These are phyloP conservation scores for Drosophila burlai DNA, from an alignment of 1,140 invertebrate species.

Conservation along the genomic window DNA sequence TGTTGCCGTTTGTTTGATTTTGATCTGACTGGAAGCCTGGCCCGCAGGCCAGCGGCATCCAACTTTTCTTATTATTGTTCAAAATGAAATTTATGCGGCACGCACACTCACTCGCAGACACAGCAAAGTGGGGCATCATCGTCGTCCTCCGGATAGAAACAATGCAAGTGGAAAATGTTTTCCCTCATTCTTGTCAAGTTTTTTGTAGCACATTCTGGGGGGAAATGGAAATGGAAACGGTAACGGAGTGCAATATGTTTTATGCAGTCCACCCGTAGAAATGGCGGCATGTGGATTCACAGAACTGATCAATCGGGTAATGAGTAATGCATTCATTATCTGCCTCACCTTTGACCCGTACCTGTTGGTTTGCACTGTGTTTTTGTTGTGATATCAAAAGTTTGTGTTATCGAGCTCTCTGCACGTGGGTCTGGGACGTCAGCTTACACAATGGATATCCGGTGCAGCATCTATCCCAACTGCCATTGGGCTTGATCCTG, in stretches of 20 bases:
- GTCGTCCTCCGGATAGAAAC: constrained; percentile 49
- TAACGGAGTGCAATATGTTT: constrained; percentile 14
- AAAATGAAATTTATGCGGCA: constrained; percentile 64
- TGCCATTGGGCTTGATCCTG: constrained; percentile 40
- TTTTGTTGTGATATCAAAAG: constrained; percentile 5
- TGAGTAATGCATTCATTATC: constrained; percentile 18
- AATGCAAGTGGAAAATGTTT: constrained; percentile 62
- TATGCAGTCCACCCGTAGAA: neutral
- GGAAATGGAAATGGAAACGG: constrained; percentile 14
- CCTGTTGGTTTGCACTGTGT: constrained; percentile 1
- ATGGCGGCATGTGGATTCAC: neutral
- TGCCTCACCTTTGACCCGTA: constrained; percentile 20
- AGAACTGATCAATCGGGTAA: constrained; percentile 7
- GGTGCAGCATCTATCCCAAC: constrained; percentile 34
- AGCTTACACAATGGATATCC: constrained; percentile 22
- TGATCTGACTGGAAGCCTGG: constrained; percentile 55
- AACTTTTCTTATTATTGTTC: constrained; percentile 80
- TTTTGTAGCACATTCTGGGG: constrained; percentile 21
- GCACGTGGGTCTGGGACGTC: constrained; percentile 19
- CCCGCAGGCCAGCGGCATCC: constrained; percentile 62
- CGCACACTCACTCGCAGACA: constrained; percentile 28
- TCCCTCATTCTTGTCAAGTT: constrained; percentile 26
- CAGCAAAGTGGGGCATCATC: constrained; percentile 65
- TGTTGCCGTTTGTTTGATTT: constrained; percentile 50
- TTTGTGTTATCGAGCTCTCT: constrained; percentile 1